Conservation (phyloP, 1,140 invertebrate species). For the Scylla paramamosain region DNA sequence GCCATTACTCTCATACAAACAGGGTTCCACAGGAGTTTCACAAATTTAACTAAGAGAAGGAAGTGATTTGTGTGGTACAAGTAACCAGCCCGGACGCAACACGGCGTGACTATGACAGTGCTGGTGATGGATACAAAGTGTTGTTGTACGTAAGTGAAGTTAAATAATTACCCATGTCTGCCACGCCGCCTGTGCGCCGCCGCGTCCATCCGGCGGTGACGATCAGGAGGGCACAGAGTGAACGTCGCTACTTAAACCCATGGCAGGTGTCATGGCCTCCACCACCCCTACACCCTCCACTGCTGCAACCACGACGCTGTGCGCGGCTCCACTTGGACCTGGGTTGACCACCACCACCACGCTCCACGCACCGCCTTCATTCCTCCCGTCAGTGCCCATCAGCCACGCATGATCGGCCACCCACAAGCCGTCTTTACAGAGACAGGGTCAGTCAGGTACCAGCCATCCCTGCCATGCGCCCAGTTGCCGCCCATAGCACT, state of each 20-base stretch:
- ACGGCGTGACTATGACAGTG: background rate
- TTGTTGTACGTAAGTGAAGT: background rate
- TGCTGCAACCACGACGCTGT: background rate
- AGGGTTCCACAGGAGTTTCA: no score
- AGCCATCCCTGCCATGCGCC: background rate
- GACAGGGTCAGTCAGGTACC: slow-evolving; percentile 43
- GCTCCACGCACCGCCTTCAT: slow-evolving; percentile 66
- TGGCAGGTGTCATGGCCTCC: slow-evolving; percentile 41
- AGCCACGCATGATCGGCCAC: slow-evolving; percentile 50
- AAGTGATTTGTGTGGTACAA: background rate
- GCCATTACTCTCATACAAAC: no score
- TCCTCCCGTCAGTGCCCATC: slow-evolving; percentile 23
- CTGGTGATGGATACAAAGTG: background rate
- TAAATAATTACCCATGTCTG: slow-evolving; percentile 49
- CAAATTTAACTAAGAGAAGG: background rate
- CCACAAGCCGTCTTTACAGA: slow-evolving; percentile 35
- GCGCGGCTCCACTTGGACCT: background rate
- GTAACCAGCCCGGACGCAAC: background rate
- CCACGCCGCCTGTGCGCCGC: slow-evolving; percentile 55
- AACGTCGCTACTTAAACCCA: slow-evolving; percentile 62
- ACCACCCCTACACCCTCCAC: background rate
- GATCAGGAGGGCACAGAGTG: slow-evolving; percentile 66
- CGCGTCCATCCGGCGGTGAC: slow-evolving; percentile 58
- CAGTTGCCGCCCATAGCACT: slow-evolving; percentile 65
- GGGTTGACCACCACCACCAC: slow-evolving; percentile 58